Evolutionary conservation across 2,797 vertebrate species (phyloP), one percentile per base, ranked within the genome.

Genomic region (Pyrocephalus nanus): DNA sequence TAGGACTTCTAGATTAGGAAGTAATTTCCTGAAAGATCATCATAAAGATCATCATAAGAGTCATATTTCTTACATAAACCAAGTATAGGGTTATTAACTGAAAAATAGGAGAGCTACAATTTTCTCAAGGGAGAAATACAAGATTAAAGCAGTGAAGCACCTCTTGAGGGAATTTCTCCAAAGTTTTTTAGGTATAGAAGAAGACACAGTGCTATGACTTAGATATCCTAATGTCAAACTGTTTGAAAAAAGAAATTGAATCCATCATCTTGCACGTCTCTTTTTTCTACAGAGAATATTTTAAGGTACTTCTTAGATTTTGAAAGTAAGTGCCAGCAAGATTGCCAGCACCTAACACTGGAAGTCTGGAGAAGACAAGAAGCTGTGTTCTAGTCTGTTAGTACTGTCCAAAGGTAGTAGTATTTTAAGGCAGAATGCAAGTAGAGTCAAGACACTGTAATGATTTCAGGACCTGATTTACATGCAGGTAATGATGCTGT

Each of bases 11-110:
- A 48, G n/a, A 30, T 62, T 36, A 75, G 45, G 23, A 75, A 60
- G 34, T 67, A 79, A 82, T 91, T 92, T 91, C 42, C 62, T 84
- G 42, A 30, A 77, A 84, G 30, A 81, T 81, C 43, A 45, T 8
- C 48, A n/a, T n/a, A n/a, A n/a, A n/a, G n/a, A n/a, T n/a, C 60
- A 2, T 84, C 61, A 22, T 60, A n/a, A 57, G 42, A 30, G 34
- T 74, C 42, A 2, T 64, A 67, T 55, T 77, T 34, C 40, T n/a
- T n/a, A 67, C 57, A 36, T 67, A 89, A 93, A 86, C 17, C 25
- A 88, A 27, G 22, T n/a, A 23, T 58, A 26, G 10, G 15, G 0
- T 6, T 17, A 71, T 88, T 25, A 66, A 58, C 40, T 66, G 43
- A 80, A 70, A 54, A 66, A 48, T 17, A 45, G 26, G 36, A 78